A percentile compares a stretch with the other conserved stretches of the same genome.
Evolutionary conservation across 2,888 invertebrate genomes (phyloP).

Genomic region (Syrphus vitripennis): DNA sequence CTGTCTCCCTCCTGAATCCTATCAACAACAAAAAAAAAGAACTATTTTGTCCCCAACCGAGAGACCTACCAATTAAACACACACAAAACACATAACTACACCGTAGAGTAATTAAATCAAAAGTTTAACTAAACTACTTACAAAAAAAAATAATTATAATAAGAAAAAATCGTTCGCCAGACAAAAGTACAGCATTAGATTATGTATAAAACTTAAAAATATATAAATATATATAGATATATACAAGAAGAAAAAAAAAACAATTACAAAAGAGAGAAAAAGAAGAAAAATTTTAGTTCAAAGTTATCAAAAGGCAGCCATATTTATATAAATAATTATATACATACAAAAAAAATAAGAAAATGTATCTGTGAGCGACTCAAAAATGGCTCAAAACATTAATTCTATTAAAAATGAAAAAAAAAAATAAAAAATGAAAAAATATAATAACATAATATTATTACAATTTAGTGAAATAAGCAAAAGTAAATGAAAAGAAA

Average conservation of each 20-base stretch:
- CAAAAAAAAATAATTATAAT: constrained; percentile 12
- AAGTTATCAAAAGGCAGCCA: constrained; percentile 71
- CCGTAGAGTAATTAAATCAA: constrained; percentile 68
- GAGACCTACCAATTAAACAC: constrained; percentile 45
- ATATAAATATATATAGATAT: constrained; percentile 61
- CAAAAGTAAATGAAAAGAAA: neutral
- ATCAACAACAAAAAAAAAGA: neutral
- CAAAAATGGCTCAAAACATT: constrained; percentile 60
- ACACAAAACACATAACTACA: constrained; percentile 21
- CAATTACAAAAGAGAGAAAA: constrained; percentile 44
- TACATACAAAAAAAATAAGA: constrained; percentile 53
- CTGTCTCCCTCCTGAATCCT: neutral
- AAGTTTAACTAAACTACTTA: constrained; percentile 61
- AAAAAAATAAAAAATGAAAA: too few relatives aligned
- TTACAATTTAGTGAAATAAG: constrained; percentile 59
- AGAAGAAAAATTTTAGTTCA: constrained; percentile 68
- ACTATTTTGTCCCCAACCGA: constrained; percentile 22
- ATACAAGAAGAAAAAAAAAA: constrained; percentile 27
- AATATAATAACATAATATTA: constrained; percentile 25
- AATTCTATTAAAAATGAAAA: constrained; percentile 38
- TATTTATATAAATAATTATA: constrained; percentile 70
- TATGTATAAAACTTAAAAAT: constrained; percentile 47
- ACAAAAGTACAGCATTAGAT: constrained; percentile 67
- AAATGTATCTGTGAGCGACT: constrained; percentile 61
- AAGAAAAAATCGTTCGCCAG: constrained; percentile 53